Evolutionary conservation across 2,888 invertebrate species (phyloP), one percentile per base, ranked within the genome.

Genomic region (Metopia argyrocephala): DNA sequence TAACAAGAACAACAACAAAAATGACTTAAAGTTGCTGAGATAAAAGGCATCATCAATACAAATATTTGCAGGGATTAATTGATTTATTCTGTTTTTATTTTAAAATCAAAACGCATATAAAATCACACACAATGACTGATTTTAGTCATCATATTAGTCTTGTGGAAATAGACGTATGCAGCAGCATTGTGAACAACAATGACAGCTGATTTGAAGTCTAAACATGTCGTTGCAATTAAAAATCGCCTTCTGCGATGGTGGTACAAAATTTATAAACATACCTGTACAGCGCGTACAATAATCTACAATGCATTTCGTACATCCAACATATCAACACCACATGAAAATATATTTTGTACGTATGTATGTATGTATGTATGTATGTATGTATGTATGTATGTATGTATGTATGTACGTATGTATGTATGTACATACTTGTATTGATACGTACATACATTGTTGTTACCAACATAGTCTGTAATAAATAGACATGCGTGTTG

Each of bases 221-320:
- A 79, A 82, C 87, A 87, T 87, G 87, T 88, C 86, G 88, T 82
- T 87, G 88, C 87, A 87, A 87, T 87, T 87, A 87, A 87, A 87
- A 88, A 87, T 86, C 87, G 88, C 88, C 88, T 88, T 88, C 87
- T 87, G 86, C 84, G 87, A 86, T 79, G 83, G 70, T 66, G 65
- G 78, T 70, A 78, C 81, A 66, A 74, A 76, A 59, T 78, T n/a
- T n/a, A n/a, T n/a, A n/a, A n/a, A 56, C 62, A 56, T 64, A 69
- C 76, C 61, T 38, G 38, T 25, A 75, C 28, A 52, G 21, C 15
- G 1, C n/a, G n/a, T n/a, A 38, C 38, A 38, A 15, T 15, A 38
- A 31, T 31, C 31, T n/a, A n/a, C n/a, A n/a, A n/a, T n/a, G n/a
- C n/a, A n/a, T n/a, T n/a, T n/a, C n/a, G n/a, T n/a, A n/a, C n/a